These are phyloP conservation scores for Eupithecia abbreviata DNA, from an alignment of 2,888 invertebrate species.

Conservation along the genomic window DNA sequence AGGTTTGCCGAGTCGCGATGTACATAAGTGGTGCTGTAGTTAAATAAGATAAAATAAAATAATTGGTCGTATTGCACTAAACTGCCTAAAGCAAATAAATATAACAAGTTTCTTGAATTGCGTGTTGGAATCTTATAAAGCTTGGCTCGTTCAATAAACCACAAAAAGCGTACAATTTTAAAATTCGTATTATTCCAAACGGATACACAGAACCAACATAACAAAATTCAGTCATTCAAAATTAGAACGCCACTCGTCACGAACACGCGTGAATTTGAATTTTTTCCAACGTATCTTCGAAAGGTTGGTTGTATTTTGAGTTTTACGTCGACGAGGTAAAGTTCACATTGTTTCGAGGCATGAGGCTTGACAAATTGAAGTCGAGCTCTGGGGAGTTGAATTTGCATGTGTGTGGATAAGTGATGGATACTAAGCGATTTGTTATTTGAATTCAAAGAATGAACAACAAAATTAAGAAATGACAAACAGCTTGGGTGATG, in stretches of 20 bases:
- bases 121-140: background rate
- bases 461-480: background rate
- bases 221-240: conserved; percentile 33
- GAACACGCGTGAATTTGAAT: conserved; percentile 33
- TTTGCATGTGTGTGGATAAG: conserved; percentile 64
- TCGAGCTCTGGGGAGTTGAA: conserved; percentile 62
- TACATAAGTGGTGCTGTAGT: background rate
- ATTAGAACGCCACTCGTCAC: conserved; percentile 39
- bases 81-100: background rate
- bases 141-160: background rate
- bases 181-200: conserved; percentile 22
- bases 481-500: background rate
- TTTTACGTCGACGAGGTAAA: background rate
- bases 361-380: conserved; percentile 74
- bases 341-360: background rate
- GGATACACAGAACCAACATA: conserved; percentile 13
- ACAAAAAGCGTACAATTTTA: background rate
- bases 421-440: conserved; percentile 23
- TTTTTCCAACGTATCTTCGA: conserved; percentile 21
- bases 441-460: background rate
- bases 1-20: too few species aligned
- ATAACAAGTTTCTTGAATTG: background rate
- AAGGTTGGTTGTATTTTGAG: background rate
- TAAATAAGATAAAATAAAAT: background rate
- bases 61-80: background rate